Percentiles rank a stretch among this genome's conserved stretches.
These are phyloP conservation scores for Teleogryllus oceanicus DNA, from an alignment of 2,888 invertebrate species.

Conservation along the genomic window DNA sequence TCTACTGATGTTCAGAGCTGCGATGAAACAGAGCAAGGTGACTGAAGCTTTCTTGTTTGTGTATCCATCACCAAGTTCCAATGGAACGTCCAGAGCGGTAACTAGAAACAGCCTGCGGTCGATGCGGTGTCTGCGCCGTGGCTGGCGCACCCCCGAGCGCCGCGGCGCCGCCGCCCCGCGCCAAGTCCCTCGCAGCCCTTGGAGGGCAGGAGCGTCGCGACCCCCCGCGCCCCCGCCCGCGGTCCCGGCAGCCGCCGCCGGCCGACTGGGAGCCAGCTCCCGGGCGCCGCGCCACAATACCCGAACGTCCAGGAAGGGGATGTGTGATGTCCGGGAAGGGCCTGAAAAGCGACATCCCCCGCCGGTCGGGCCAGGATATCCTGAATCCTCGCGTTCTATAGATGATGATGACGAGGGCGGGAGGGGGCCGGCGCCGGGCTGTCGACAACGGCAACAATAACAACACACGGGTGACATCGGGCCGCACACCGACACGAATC, in stretches of 20 bases:
- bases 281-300: not conserved
- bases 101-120: too few species aligned
- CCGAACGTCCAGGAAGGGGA: conserved; percentile 34
- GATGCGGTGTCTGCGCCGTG: not conserved
- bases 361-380: conserved; percentile 34
- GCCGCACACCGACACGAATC: conserved; percentile 18
- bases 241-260: not conserved
- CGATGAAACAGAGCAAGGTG: too few species aligned
- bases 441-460: conserved; percentile 11
- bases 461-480: not conserved
- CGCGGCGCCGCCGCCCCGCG: not conserved
- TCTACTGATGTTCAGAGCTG: too few species aligned
- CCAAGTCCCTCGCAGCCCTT: not conserved
- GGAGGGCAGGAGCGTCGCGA: conserved; percentile 29
- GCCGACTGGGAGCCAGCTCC: not conserved
- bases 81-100: too few species aligned
- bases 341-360: conserved; percentile 35
- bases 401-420: conserved; percentile 3
- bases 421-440: not conserved
- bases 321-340: conserved; percentile 36
- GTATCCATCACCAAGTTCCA: too few species aligned
- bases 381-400: conserved; percentile 33
- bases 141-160: not conserved
- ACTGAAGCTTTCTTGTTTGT: too few species aligned
- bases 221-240: too few species aligned